Conservation (phyloP, 2,113 vertebrate species). For the Panurus biarmicus region DNA sequence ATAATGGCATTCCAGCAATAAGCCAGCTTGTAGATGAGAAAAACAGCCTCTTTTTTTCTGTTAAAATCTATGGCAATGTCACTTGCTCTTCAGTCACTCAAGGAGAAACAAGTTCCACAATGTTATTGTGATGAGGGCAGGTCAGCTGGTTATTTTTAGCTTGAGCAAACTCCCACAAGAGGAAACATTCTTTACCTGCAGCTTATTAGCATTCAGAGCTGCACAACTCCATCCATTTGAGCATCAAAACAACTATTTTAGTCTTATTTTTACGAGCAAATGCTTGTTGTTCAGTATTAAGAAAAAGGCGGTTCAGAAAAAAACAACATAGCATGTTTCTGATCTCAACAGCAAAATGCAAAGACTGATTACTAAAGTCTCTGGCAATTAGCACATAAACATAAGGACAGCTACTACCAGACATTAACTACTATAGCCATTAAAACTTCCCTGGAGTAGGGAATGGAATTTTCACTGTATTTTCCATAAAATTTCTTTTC, state of each 20-base stretch:
- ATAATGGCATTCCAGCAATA: background rate
- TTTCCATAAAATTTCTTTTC: background rate
- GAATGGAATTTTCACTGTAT: background rate
- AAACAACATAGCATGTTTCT: background rate
- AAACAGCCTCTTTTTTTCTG: background rate
- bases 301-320: background rate
- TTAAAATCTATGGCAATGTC: background rate
- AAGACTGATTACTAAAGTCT: background rate
- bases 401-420: background rate
- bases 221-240: background rate
- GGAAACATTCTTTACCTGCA: constrained; percentile 41
- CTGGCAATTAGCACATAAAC: background rate
- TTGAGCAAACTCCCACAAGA: background rate
- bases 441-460: background rate
- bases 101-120: constrained; percentile 7
- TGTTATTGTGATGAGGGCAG: constrained; percentile 26
- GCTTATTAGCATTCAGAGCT: constrained; percentile 46
- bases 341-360: constrained; percentile 7
- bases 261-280: constrained; percentile 4
- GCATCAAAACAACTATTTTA: constrained; percentile 20
- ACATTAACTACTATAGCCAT: background rate
- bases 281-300: background rate
- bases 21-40: background rate
- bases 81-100: background rate
- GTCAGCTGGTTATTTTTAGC: constrained; percentile 51